Percentiles rank a stretch among this genome's conserved stretches.
phyloP scores from a whole-genome alignment of 2,113 vertebrate genomes.

The Proterorhinus semilunaris region DNA sequence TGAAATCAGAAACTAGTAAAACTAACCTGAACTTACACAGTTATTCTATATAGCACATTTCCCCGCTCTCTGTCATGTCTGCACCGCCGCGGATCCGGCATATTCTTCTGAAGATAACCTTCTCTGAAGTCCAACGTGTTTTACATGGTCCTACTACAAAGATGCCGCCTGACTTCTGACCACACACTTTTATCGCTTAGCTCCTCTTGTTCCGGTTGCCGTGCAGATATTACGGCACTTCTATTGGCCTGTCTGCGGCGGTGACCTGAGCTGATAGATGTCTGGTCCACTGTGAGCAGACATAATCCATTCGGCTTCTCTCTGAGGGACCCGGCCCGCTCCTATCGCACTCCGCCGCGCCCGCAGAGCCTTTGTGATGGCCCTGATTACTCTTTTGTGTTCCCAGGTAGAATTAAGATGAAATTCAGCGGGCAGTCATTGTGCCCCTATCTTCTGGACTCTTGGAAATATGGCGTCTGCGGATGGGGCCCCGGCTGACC shows the following conservation, averaged over 20 bases:
- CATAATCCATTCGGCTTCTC: slow-evolving; percentile 54
- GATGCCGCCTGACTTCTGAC: slow-evolving; percentile 6
- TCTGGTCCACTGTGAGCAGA: slow-evolving; percentile 56
- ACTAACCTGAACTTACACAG: too few relatives aligned
- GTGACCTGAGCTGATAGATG: slow-evolving; percentile 64
- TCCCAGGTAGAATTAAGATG: slow-evolving; percentile 80
- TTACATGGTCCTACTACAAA: background rate
- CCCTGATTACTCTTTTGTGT: slow-evolving; percentile 80
- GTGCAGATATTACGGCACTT: slow-evolving; percentile 45
- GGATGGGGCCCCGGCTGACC: slow-evolving; percentile 69
- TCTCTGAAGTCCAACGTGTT: background rate
- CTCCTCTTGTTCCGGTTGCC: slow-evolving; percentile 28
- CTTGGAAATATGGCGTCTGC: slow-evolving; percentile 72
- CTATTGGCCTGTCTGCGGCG: slow-evolving; percentile 42
- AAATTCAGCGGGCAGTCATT: slow-evolving; percentile 76
- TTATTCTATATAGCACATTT: background rate
- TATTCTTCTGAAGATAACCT: slow-evolving; percentile 1
- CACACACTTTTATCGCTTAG: slow-evolving; percentile 38
- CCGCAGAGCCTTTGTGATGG: slow-evolving; percentile 74
- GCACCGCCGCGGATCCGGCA: background rate
- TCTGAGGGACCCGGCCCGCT: slow-evolving; percentile 56
- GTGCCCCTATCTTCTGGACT: slow-evolving; percentile 75
- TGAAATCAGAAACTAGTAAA: too few relatives aligned
- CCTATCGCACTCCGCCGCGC: slow-evolving; percentile 66
- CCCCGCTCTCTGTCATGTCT: background rate